Evolutionary conservation across 2,888 invertebrate species (phyloP).

Genomic region (Trileptium ribeirensis): DNA sequence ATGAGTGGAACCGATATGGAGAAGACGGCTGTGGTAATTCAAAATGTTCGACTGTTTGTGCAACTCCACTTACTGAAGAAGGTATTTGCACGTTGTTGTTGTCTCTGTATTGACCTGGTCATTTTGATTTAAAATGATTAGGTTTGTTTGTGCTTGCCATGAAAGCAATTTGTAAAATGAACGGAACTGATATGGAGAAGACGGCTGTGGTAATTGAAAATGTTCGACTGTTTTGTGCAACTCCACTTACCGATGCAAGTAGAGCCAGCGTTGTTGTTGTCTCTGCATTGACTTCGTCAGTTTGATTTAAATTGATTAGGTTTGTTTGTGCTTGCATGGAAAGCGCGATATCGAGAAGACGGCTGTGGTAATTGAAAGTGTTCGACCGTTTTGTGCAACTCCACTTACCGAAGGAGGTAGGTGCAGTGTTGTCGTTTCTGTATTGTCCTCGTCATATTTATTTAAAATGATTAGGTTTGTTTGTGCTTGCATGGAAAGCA

Average conservation of each 20-base stretch:
- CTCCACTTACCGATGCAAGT: constrained; percentile 75
- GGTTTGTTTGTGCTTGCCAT: constrained; percentile 63
- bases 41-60: constrained; percentile 81
- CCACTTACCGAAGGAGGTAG: constrained; percentile 71
- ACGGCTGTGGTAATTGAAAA: constrained; percentile 75
- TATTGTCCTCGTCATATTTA: too few species aligned
- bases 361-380: constrained; percentile 74
- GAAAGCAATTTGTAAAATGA: constrained; percentile 49
- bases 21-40: constrained; percentile 71
- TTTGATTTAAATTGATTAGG: too few species aligned
- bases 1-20: constrained; percentile 59
- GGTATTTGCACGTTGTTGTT: too few species aligned
- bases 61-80: constrained; percentile 81
- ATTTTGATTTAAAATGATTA: too few species aligned
- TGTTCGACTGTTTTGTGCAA: constrained; percentile 82
- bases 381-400: constrained; percentile 85
- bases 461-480: too few species aligned
- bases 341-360: constrained; percentile 64
- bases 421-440: too few species aligned
- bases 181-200: constrained; percentile 62
- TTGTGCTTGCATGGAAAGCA: constrained; percentile 58
- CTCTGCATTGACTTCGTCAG: too few species aligned
- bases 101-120: too few species aligned
- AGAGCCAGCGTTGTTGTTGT: too few species aligned
- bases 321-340: constrained; percentile 61